Base-by-base conservation (phyloP, 2,888 invertebrate species). In the Torymus aiolomorphi region DNA sequence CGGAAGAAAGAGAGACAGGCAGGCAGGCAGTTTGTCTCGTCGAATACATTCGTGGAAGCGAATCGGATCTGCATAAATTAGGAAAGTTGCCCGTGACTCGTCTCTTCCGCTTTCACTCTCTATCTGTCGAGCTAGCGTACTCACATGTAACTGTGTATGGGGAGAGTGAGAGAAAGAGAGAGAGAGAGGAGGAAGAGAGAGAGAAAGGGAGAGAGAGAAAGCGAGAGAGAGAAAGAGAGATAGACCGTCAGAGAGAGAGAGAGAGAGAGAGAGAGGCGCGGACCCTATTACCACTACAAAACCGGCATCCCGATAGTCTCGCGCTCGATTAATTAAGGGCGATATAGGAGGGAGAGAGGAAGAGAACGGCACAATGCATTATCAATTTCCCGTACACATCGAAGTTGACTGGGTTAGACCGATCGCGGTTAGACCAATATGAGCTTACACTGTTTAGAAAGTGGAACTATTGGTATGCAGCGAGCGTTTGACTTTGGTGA, bases 61-160 rank as follows among this genome's bases (percentile, higher is more conserved):
- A 84, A 83, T 84, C 79, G 83, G 84, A 84, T 84, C 80, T 83
- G 83, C 83, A 84, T 84, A 83, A 83, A 84, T 84, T 83, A 82
- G 76, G 78, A 78, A 83, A 84, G 80, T 83, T 76, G 69, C 70
- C 61, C 69, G 74, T 70, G 42, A 42, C 42, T 42, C 42, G 42
- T 42, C 42, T 42, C 42, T 42, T 42, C 42, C 42, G 42, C 42
- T 42, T 42, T 42, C 42, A 42, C 42, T 42, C 42, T 42, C 42
- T 42, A 42, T 42, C 5, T 42, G 42, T 8, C 42, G 42, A 42
- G 42, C 42, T 5, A 42, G 42, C 42, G 14, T 61, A 4, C 67
- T 52, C 12, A 14, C 12, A 12, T 2, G 14, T 10, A 67, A 20
- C 3, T 13, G 52, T 42, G 10, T 14, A 24, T 1, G 54, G 4